Evolutionary conservation across 2,797 vertebrate species (phyloP), one percentile per base, ranked within the genome.

Genomic region (Chaetophractus vellerosus): DNA sequence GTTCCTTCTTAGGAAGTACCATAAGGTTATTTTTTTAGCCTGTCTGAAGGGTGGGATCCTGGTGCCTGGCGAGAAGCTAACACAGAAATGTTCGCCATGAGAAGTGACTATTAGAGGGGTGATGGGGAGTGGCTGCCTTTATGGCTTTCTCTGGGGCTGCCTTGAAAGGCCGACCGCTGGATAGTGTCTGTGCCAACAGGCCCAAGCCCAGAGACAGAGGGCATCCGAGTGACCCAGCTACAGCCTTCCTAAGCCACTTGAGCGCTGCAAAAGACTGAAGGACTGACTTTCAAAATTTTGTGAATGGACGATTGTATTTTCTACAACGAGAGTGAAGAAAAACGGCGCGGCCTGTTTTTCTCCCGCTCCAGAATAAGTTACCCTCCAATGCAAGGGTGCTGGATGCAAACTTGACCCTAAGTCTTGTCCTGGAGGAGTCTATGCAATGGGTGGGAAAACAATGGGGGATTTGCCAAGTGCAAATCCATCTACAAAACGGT

Each of bases 351-450:
- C 15, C 75, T 45, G 6, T 61, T 92, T 94, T 75, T 9, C 23
- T 78, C 59, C 92, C 68, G 26, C 24, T 82, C 68, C 31, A 86
- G 55, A 83, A 48, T 86, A 71, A 85, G 26, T 84, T 87, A 68
- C 3, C 41, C 26, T 33, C 48, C 6, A 72, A 38, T 21, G 8
- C 33, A n/a, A 55, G 38, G 2, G 24, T 63, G 11, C 14, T 50
- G 19, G 15, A 81, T 57, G 50, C 84, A 95, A 92, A 86, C 18
- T 18, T 87, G 72, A 50, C 18, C 14, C 26, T 66, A 18, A 68
- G 9, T 33, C 24, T 79, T 87, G 74, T 92, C 48, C 63, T 82
- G 31, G 23, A 74, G 36, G 23, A 78, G 72, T 94, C 66, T 74
- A 6, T 79, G 80, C 31, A 74, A 89, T 18, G 66, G 18, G n/a